Conservation (phyloP, 2,888 invertebrate genomes). For the Caenorhabditis macrosperma region DNA sequence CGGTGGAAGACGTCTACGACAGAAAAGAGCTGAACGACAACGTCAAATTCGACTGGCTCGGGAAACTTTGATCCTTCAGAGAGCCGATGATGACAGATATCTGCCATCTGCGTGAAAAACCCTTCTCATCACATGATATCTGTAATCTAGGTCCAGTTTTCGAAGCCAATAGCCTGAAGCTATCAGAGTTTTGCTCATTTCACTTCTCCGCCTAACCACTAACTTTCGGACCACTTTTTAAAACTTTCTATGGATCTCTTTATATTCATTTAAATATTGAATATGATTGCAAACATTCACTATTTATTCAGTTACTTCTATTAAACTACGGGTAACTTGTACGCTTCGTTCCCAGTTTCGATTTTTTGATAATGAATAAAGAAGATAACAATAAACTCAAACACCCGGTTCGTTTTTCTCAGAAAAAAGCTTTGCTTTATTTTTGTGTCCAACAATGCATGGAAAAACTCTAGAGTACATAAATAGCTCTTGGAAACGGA, state of each 20-base stretch:
- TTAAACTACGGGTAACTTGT: not conserved
- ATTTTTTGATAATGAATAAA: not conserved
- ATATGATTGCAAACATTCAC: not conserved
- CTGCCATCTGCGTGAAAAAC: constrained; percentile 58
- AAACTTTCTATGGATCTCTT: constrained; percentile 33
- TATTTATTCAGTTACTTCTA: not conserved
- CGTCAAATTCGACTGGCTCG: constrained; percentile 58
- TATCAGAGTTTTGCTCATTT: constrained; percentile 42
- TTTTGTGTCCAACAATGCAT: constrained; percentile 5
- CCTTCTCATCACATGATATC: not conserved
- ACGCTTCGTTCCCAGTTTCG: not conserved
- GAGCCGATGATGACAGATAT: constrained; percentile 67
- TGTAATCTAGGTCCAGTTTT: too few relatives aligned
- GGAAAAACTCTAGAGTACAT: constrained; percentile 46
- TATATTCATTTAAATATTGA: not conserved
- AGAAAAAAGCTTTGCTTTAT: not conserved
- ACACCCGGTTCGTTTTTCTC: not conserved
- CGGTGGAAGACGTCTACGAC: constrained; percentile 56
- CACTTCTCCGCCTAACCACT: constrained; percentile 21
- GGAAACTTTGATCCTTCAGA: constrained; percentile 63
- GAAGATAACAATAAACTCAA: not conserved
- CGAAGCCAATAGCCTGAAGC: not conserved
- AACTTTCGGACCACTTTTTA: constrained; percentile 27
- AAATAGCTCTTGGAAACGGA: constrained; percentile 29
- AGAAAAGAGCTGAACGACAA: constrained; percentile 47